Evolutionary conservation across 2,888 invertebrate genomes (phyloP).

Genomic region (Scaeva pyrastri): DNA sequence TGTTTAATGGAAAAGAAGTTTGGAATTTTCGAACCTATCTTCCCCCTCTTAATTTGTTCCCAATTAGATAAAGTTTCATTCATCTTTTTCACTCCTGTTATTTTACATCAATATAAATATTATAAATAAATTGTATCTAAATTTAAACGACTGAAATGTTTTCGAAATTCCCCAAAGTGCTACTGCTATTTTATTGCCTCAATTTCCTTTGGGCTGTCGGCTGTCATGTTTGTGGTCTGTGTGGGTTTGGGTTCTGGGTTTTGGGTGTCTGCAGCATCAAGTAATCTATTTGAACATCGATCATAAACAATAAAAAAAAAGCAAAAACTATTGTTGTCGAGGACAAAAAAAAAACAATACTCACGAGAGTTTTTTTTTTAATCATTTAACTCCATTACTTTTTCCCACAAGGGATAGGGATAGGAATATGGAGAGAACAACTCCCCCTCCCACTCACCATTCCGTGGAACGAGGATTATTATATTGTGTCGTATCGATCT

Average conservation of each 20-base stretch:
- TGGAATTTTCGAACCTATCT: too few species aligned
- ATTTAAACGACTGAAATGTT: too few species aligned
- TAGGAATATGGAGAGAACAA: too few species aligned
- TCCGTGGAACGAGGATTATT: not conserved
- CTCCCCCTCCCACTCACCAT: not conserved
- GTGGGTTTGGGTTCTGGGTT: too few species aligned
- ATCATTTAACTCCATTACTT: constrained; percentile 8
- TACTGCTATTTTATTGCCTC: not conserved
- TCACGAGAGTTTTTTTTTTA: not conserved
- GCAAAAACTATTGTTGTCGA: not conserved
- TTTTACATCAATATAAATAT: too few species aligned
- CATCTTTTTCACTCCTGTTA: too few species aligned
- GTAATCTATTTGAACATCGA: constrained; percentile 5
- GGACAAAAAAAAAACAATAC: not conserved
- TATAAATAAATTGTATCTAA: too few species aligned
- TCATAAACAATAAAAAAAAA: not conserved
- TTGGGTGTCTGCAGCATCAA: not conserved
- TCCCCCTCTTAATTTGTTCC: too few species aligned
- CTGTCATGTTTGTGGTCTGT: not conserved
- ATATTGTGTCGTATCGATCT: constrained; percentile 8
- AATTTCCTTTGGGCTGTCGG: not conserved
- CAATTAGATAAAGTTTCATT: too few species aligned
- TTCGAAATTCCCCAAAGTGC: too few species aligned
- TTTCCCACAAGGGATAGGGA: not conserved
- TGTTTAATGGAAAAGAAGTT: too few species aligned